Evolutionary conservation across 2,797 vertebrate genomes (phyloP), one percentile per base, ranked within the genome.

Genomic region (Salarias fasciatus): DNA sequence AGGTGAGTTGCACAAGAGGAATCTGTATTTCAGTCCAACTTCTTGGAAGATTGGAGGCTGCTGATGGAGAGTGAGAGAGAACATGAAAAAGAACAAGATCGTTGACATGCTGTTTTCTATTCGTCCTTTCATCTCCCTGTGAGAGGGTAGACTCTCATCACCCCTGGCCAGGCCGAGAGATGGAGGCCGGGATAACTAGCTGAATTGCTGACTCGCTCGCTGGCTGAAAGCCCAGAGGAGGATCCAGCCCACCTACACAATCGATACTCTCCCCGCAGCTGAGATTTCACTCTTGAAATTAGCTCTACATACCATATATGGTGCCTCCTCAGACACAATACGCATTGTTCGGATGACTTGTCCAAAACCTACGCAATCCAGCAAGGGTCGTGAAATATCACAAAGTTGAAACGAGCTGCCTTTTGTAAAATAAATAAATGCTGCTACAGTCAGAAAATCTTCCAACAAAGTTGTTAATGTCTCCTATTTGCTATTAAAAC

Each of bases 131-230:
- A 75, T 69, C 66, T 63, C 33, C 24, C 31, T 36, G 15, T 49
- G 42, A 63, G 31, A 28, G 28, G 33, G 6, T 31, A 5, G 64
- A 15, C 31, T 69, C 46, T 73, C 57, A 59, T 56, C 71, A 61
- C 52, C 64, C 53, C 48, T 31, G 63, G 54, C 56, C 54, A 30
- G 69, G 71, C 61, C 65, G 15, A 72, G 51, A 69, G 48, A 69
- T 64, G 55, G 30, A 8, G 30, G 53, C 30, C 56, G 58, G 53
- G 41, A 55, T 54, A 52, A 51, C 11, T 14, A 5, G 52, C 53
- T 68, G 66, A 83, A 84, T 12, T 70, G 79, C 79, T 88, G 82
- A 80, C 76, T 73, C 63, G 55, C 52, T 37, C 12, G 13, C 51
- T 83, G 79, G 75, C 83, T 63, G 6, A 36, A 66, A 59, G 65